phyloP scores from a whole-genome alignment of 53 echinoderm and acorn worm genomes.

The Mesocentrotus franciscanus region DNA sequence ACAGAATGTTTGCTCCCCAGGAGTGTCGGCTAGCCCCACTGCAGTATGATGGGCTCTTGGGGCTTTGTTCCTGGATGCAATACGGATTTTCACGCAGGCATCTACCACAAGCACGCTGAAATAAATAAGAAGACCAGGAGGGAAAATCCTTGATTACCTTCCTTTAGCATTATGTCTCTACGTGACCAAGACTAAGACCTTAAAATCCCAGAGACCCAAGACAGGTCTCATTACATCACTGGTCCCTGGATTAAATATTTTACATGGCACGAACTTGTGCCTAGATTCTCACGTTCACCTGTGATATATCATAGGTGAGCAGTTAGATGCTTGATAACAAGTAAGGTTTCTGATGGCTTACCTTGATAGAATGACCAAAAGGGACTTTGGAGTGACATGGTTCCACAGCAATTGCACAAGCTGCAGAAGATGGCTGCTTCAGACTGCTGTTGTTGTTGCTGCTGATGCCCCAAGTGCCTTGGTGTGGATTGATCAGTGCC shows the following conservation, averaged over 20 bases:
- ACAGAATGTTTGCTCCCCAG: slow-evolving; percentile 51
- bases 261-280: neutral
- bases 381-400: neutral
- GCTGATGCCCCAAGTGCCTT: neutral
- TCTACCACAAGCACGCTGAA: slow-evolving; percentile 75
- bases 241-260: neutral
- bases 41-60: slow-evolving; percentile 61
- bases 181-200: neutral
- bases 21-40: slow-evolving; percentile 59
- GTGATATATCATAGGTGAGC: neutral
- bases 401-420: neutral
- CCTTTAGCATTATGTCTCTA: neutral
- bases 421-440: neutral
- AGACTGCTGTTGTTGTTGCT: neutral
- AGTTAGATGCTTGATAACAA: neutral
- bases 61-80: slow-evolving; percentile 53
- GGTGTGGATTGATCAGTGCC: neutral
- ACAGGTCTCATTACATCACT: neutral
- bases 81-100: slow-evolving; percentile 63
- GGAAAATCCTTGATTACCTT: neutral
- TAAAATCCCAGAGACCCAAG: neutral
- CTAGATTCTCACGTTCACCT: neutral
- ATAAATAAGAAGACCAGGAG: neutral
- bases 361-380: slow-evolving; percentile 9
- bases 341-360: neutral